Percentiles rank a stretch among this genome's conserved stretches.
Conservation (phyloP, 2,888 invertebrate genomes). For the Clepsis dumicolana region DNA sequence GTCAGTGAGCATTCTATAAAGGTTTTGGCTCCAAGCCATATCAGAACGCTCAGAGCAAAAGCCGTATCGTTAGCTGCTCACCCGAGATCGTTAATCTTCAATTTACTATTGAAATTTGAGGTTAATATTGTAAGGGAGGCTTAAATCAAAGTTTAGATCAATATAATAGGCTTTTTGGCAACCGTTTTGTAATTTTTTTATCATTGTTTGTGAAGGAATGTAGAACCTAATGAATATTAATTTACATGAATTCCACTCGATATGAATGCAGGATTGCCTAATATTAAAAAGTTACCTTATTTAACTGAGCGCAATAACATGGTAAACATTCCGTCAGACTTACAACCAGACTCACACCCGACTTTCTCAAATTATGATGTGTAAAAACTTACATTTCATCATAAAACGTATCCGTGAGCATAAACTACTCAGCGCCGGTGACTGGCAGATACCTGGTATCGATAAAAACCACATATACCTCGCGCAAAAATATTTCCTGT, state of each 20-base stretch:
- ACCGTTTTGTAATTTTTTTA: no score
- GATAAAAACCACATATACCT: constrained; percentile 17
- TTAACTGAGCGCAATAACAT: constrained; percentile 20
- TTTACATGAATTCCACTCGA: background rate
- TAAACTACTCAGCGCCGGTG: constrained; percentile 28
- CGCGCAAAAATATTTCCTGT: constrained; percentile 20
- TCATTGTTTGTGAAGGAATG: background rate
- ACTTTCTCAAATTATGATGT: constrained; percentile 39
- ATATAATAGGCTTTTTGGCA: background rate
- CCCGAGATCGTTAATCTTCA: constrained; percentile 4
- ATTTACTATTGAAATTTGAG: background rate
- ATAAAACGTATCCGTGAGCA: constrained; percentile 30
- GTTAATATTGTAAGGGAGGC: background rate
- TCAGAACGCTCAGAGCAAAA: constrained; percentile 18
- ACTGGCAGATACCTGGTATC: constrained; percentile 34
- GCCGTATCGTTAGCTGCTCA: background rate
- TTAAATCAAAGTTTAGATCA: no score
- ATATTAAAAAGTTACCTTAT: constrained; percentile 27
- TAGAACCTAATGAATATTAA: background rate
- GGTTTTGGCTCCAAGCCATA: constrained; percentile 35
- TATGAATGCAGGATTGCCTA: background rate
- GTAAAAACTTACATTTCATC: constrained; percentile 40
- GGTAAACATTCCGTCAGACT: constrained; percentile 2
- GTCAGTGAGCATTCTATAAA: background rate
- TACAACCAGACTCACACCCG: constrained; percentile 17